Evolutionary conservation across 1,140 invertebrate species (phyloP), one percentile per base, ranked within the genome.

Genomic region (Macrostomum lignano): DNA sequence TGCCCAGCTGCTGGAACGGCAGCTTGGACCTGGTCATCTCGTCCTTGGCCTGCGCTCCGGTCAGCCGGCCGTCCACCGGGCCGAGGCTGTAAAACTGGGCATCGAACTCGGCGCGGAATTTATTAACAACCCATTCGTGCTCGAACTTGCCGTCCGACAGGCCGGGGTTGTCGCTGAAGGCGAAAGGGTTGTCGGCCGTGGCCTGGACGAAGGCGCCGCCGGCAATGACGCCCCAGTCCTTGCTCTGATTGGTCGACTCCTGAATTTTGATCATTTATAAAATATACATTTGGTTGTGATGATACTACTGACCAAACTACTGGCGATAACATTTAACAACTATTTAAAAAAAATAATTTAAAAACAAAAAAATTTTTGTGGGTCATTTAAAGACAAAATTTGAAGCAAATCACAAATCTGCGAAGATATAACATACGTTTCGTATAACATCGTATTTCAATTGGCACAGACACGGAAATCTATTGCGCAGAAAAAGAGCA

Each of bases 91-190:
- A 61, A 60, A 96, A 98, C 15, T 7, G 3, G 5, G 71, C 61
- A 62, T 96, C 84, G 57, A 77, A 86, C 50, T 69, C 70, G 57
- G 61, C 67, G 51, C 77, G 71, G 40, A 88, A 73, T 50, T 77
- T 75, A 43, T 67, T 69, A 40, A 93, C 82, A 44, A 96, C 75
- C 91, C 91, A 98, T 49, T 91, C 79, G 34, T 70, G 67, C 59
- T 96, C 86, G 13, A 82, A 79, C 39, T 71, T 69, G 20, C 82
- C 88, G 29, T 78, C 81, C 62, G 96, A 79, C 36, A 86, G 73
- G 25, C 91, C 88, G 65, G 94, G 86, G 25, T 82, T 81, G 44
- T 72, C 66, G 44, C 82, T 81, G 58, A 81, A 82, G 13, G 81
- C 84, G 63, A 98, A 98, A 23, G 82, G 81, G 45, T 75, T 86